phyloP scores from a whole-genome alignment of 2,113 vertebrate genomes.

The Bambusicola thoracicus region DNA sequence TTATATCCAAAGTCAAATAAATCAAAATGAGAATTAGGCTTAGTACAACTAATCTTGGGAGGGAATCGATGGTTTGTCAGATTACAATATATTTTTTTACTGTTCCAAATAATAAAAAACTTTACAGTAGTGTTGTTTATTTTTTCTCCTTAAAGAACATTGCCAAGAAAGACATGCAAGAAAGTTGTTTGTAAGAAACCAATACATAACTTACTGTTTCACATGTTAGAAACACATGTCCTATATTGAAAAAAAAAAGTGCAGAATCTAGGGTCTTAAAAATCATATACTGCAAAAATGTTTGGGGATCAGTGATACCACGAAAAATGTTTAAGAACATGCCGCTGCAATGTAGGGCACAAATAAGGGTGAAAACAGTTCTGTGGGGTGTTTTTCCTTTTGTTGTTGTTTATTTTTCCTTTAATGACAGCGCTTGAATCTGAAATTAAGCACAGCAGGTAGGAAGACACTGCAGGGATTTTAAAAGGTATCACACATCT shows the following conservation, averaged over 20 bases:
- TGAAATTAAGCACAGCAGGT: conserved; percentile 74
- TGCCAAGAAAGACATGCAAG: not conserved
- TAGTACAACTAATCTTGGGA: conserved; percentile 21
- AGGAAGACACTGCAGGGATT: conserved; percentile 62
- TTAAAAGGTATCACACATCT: conserved; percentile 61
- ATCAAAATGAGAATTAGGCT: conserved; percentile 83
- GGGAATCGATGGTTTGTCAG: not conserved
- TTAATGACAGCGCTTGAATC: conserved; percentile 71
- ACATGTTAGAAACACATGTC: not conserved
- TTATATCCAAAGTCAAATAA: conserved; percentile 81
- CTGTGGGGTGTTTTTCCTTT: not conserved
- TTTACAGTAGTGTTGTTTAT: not conserved
- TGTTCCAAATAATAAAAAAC: not conserved
- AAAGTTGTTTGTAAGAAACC: not conserved
- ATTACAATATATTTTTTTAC: not conserved
- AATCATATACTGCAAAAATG: conserved; percentile 11
- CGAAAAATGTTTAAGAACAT: conserved; percentile 24
- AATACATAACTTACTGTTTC: not conserved
- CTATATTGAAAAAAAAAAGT: conserved; percentile 12
- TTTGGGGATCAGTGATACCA: not conserved
- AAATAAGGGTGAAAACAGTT: conserved; percentile 44
- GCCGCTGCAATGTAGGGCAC: conserved; percentile 48
- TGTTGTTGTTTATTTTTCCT: not conserved
- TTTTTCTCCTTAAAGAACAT: not conserved
- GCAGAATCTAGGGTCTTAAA: not conserved